Base-by-base conservation (phyloP, 2,888 invertebrate species). In the Troilus luridus region DNA sequence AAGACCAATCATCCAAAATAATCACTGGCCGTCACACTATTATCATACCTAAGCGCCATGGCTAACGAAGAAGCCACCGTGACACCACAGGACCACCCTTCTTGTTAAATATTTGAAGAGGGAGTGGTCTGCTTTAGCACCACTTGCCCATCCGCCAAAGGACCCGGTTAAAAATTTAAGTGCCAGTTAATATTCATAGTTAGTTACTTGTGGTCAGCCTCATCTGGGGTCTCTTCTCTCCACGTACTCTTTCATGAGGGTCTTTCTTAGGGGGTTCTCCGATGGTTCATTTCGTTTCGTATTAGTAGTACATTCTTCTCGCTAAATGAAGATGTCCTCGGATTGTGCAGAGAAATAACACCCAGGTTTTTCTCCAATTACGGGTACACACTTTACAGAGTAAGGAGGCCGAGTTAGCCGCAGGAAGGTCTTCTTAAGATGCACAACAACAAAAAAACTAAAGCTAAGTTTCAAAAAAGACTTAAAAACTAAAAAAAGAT, bases 131-230 rank as follows among this genome's bases (percentile, higher is more conserved):
- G 67, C 67, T 54, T 89, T 89, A 54, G 64, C 90, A 72, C 62
- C 90, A 81, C 90, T 90, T 90, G 90, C 62, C 90, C 72, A 77
- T 27, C 72, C 85, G 27, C 85, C 64, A 89, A 64, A 67, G 27
- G 89, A 41, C n/a, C 11, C 27, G 64, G 60, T 90, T 88, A 88
- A 91, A 91, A 91, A 91, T 91, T 88, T 21, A 91, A 21, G 21
- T 19, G 24, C n/a, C 54, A 24, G 88, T 91, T 91, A 91, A 88
- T 60, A 91, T 91, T 91, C 91, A 91, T 91, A 88, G 91, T 91
- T 91, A 91, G 88, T 91, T 91, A 88, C 91, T 67, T 90, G 90
- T 90, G 90, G 67, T 41, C 41, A 12, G 27, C 5, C 41, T n/a
- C 58, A 27, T 58, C 88, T 27, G 58, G 14, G 60, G 27, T 21